Evolutionary conservation across 2,113 vertebrate species (phyloP).

Genomic region (Piprites chloris): DNA sequence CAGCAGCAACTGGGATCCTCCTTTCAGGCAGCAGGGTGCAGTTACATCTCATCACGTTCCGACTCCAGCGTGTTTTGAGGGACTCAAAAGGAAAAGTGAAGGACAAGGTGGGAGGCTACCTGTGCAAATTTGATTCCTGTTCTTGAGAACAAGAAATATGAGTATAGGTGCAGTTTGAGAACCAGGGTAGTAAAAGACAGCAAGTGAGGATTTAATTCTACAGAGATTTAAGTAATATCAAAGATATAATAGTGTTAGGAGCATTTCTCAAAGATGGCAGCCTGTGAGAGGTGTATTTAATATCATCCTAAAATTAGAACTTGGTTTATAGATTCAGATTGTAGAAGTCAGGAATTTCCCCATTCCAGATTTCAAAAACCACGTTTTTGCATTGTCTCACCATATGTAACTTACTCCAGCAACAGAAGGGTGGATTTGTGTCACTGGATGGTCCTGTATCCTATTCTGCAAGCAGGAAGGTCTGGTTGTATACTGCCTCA

Average conservation of each 20-base stretch:
- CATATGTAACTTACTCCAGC: background rate
- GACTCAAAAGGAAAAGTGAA: background rate
- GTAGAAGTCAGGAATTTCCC: background rate
- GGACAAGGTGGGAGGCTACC: background rate
- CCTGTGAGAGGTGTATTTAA: background rate
- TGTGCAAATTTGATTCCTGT: background rate
- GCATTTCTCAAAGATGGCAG: background rate
- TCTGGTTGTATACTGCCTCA: background rate
- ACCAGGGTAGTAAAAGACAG: background rate
- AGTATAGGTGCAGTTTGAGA: background rate
- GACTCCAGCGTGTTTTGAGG: background rate
- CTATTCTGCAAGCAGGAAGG: background rate
- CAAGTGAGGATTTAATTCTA: background rate
- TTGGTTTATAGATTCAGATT: background rate
- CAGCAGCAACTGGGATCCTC: background rate
- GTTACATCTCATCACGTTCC: background rate
- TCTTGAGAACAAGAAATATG: background rate
- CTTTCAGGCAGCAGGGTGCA: background rate
- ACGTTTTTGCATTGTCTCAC: background rate
- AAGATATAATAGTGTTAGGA: background rate
- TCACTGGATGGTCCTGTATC: background rate
- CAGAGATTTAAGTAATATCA: background rate
- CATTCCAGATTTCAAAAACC: background rate
- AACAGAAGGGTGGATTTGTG: background rate
- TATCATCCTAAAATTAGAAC: background rate